These are phyloP conservation scores for Petrocephalus microphthalmus DNA, from an alignment of 2,113 vertebrate species.

Conservation along the genomic window DNA sequence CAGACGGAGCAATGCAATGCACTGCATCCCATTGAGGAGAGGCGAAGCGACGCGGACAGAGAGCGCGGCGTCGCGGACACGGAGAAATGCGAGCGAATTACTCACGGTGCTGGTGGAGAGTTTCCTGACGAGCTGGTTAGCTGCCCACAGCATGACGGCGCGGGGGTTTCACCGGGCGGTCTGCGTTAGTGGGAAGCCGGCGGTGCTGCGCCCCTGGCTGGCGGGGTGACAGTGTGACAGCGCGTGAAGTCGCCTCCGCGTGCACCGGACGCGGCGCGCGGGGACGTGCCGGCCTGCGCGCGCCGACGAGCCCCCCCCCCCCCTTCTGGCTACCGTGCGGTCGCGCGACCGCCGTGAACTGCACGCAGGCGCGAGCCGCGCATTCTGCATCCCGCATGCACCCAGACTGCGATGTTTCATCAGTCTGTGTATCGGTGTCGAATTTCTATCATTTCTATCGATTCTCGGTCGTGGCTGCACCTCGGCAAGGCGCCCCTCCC, in stretches of 20 bases:
- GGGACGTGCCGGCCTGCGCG: constrained; percentile 32
- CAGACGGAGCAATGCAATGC: neutral
- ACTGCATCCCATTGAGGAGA: neutral
- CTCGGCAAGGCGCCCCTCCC: neutral
- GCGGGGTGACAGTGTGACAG: constrained; percentile 8
- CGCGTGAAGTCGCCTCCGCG: constrained; percentile 1
- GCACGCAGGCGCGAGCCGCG: neutral
- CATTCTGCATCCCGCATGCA: neutral
- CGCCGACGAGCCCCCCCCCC: constrained; percentile 34
- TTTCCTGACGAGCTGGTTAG: constrained; percentile 63
- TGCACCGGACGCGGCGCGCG: neutral
- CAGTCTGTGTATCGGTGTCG: neutral
- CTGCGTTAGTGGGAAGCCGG: neutral
- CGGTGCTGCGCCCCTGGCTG: constrained; percentile 30
- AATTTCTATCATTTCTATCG: no score
- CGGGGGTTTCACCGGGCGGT: neutral
- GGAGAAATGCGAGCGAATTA: constrained; percentile 24
- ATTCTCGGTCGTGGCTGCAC: neutral
- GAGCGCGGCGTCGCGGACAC: neutral
- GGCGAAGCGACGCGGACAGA: neutral
- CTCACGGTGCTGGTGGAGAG: constrained; percentile 84
- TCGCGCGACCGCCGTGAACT: constrained; percentile 8
- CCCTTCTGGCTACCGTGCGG: constrained; percentile 7
- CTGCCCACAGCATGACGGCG: constrained; percentile 71
- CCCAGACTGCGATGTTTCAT: neutral